Conservation (phyloP, 2,888 invertebrate genomes). For the Macaria liturata region DNA sequence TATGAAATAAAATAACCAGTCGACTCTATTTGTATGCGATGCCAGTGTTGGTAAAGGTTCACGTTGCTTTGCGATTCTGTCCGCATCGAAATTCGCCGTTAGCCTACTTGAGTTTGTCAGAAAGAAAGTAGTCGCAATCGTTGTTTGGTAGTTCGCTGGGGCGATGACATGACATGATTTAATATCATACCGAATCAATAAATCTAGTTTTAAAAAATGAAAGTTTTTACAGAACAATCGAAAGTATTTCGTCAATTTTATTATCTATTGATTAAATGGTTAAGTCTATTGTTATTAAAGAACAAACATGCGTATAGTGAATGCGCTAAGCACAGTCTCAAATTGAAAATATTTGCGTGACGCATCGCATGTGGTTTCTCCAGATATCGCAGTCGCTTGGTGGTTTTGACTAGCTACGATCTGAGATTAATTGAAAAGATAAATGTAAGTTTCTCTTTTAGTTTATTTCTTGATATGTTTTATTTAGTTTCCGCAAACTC, state of each 20-base stretch:
- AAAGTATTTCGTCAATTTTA: too few species aligned
- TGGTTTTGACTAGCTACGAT: too few species aligned
- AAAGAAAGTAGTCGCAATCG: constrained; percentile 68
- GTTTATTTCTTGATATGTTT: too few species aligned
- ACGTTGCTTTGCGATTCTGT: constrained; percentile 63
- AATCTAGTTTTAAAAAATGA: constrained; percentile 9
- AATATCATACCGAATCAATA: constrained; percentile 20
- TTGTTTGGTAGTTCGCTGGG: constrained; percentile 34
- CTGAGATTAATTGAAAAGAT: not conserved
- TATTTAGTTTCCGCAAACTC: too few species aligned
- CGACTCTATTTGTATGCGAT: constrained; percentile 58
- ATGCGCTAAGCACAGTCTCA: too few species aligned
- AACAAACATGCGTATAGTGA: too few species aligned
- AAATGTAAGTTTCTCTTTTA: too few species aligned
- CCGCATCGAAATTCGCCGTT: constrained; percentile 70
- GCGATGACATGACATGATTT: constrained; percentile 48
- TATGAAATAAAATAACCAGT: constrained; percentile 24
- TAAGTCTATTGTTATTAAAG: too few species aligned
- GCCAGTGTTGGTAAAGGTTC: constrained; percentile 46
- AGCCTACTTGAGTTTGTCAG: constrained; percentile 71
- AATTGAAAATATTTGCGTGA: too few species aligned
- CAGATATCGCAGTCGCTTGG: too few species aligned
- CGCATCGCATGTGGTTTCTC: too few species aligned
- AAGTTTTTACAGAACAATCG: not conserved
- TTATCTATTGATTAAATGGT: too few species aligned